phyloP scores from a whole-genome alignment of 2,888 invertebrate species.

The Brachylomia viminalis region DNA sequence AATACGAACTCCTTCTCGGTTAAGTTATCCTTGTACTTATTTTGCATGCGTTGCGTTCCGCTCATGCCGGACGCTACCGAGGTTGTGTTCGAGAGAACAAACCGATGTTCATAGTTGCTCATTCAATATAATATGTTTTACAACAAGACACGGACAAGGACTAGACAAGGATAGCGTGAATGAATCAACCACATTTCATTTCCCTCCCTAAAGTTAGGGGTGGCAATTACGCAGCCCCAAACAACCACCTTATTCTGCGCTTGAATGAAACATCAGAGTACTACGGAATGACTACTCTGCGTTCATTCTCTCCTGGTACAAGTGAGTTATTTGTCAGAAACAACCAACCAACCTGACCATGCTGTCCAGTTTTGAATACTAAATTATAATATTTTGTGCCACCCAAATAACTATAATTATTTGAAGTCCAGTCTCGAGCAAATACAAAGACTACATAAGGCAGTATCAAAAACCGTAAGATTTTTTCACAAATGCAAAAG shows the following conservation, averaged over 20 bases:
- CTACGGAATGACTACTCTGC: neutral
- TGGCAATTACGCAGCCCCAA: neutral
- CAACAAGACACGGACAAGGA: neutral
- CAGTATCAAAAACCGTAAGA: too few species aligned
- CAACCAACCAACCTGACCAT: neutral
- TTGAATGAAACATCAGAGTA: neutral
- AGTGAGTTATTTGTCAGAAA: neutral
- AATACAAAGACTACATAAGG: too few species aligned
- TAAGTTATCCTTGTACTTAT: neutral
- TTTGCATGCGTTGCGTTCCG: slow-evolving; percentile 3
- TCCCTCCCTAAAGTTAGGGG: neutral
- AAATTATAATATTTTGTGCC: too few species aligned
- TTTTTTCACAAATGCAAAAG: too few species aligned
- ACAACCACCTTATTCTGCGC: neutral
- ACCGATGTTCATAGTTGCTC: neutral
- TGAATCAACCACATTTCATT: neutral
- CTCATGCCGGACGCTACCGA: neutral
- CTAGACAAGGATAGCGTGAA: neutral
- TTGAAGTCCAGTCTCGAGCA: too few species aligned
- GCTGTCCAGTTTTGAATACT: too few species aligned
- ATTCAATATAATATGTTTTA: neutral
- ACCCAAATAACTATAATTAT: too few species aligned
- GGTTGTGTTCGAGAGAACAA: neutral
- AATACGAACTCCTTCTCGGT: neutral
- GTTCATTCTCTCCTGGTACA: neutral